phyloP scores from a whole-genome alignment of 2,888 invertebrate genomes.

The Anticlea derivata region DNA sequence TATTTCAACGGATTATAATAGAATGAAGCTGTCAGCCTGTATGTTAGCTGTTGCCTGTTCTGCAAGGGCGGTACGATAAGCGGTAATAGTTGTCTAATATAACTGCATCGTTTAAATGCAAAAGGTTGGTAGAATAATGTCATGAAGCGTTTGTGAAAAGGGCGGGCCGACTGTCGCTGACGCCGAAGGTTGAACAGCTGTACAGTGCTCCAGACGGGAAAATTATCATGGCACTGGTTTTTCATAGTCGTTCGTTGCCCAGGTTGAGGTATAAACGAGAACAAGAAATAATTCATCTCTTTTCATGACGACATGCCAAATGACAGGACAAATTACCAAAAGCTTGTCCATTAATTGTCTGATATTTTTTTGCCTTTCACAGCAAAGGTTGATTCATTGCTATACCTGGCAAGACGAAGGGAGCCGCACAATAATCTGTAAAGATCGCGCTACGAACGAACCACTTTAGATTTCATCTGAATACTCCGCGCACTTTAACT shows the following conservation, averaged over 20 bases:
- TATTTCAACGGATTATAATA: slow-evolving; percentile 28
- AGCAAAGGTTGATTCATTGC: too few species aligned
- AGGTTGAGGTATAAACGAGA: too few species aligned
- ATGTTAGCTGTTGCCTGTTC: slow-evolving; percentile 12
- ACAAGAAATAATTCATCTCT: too few species aligned
- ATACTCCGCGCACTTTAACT: slow-evolving; percentile 1
- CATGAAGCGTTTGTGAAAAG: slow-evolving; percentile 4
- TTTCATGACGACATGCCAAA: too few species aligned
- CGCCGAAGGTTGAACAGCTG: slow-evolving; percentile 6
- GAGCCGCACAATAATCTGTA: too few species aligned
- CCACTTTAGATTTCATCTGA: slow-evolving; percentile 12
- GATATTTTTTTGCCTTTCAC: too few species aligned
- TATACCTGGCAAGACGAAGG: too few species aligned
- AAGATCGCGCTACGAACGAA: not conserved
- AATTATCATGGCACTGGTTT: too few species aligned
- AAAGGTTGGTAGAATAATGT: slow-evolving; percentile 19
- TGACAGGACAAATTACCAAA: too few species aligned
- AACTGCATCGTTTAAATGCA: slow-evolving; percentile 13
- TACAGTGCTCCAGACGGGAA: not conserved
- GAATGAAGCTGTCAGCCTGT: slow-evolving; percentile 26
- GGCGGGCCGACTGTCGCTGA: too few species aligned
- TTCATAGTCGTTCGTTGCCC: too few species aligned
- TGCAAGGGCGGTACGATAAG: slow-evolving; percentile 17
- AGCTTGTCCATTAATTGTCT: too few species aligned
- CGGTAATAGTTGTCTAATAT: slow-evolving; percentile 22